Evolutionary conservation across 2,113 vertebrate species (phyloP).

Genomic region (Ursus arctos): DNA sequence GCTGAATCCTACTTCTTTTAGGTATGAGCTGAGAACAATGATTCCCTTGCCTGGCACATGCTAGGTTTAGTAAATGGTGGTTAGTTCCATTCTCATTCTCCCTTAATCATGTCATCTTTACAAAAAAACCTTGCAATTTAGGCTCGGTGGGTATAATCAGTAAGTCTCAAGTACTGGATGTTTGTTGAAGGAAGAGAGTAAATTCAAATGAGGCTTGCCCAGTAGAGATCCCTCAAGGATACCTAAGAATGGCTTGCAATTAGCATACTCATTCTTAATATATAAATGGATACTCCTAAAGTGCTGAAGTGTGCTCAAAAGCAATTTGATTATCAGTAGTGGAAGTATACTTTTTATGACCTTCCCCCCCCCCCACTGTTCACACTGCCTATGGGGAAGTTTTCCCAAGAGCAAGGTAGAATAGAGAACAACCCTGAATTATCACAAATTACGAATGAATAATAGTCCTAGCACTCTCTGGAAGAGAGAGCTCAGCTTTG

Average conservation of each 20-base stretch:
- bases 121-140: constrained; percentile 9
- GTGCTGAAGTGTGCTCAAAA: constrained; percentile 72
- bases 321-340: constrained; percentile 62
- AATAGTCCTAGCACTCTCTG: neutral
- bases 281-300: constrained; percentile 69
- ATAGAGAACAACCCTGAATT: neutral
- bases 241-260: constrained; percentile 66
- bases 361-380: neutral
- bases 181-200: constrained; percentile 69
- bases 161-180: constrained; percentile 8
- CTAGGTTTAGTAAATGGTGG: neutral
- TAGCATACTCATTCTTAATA: constrained; percentile 72
- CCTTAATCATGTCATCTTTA: constrained; percentile 17
- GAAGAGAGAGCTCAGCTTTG: neutral
- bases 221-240: constrained; percentile 62
- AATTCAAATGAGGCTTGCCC: constrained; percentile 62
- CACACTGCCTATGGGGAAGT: neutral
- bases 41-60: neutral
- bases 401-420: neutral
- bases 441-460: neutral
- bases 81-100: neutral
- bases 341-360: constrained; percentile 52
- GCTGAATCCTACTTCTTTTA: neutral
- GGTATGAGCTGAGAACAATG: neutral
- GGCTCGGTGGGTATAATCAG: neutral